phyloP scores from a whole-genome alignment of 2,888 invertebrate genomes.

The Vannuccia rotundouncinata region DNA sequence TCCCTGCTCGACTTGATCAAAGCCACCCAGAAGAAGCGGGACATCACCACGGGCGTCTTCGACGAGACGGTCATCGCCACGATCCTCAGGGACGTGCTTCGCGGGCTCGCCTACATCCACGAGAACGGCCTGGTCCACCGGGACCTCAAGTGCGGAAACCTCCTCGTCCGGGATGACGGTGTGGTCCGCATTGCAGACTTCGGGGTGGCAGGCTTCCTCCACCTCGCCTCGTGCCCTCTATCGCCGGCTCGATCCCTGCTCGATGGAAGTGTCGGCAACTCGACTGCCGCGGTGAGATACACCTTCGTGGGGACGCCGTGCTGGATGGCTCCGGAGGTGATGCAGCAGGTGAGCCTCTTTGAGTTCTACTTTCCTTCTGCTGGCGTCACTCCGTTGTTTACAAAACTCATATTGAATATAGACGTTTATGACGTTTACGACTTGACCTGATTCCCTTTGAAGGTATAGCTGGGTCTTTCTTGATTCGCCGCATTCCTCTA shows the following conservation, averaged over 20 bases:
- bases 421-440: no score
- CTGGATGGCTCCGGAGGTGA: constrained; percentile 99
- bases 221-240: constrained; percentile 34
- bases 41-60: constrained; percentile 89
- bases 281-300: constrained; percentile 77
- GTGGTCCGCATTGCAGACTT: constrained; percentile 71
- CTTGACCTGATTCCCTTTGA: no score
- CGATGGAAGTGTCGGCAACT: not conserved
- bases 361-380: not conserved
- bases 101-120: constrained; percentile 95
- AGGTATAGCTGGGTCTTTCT: no score
- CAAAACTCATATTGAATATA: no score
- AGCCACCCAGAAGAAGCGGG: constrained; percentile 81
- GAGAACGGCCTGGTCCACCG: constrained; percentile 96
- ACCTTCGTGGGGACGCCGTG: constrained; percentile 98
- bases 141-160: constrained; percentile 95
- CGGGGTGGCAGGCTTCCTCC: constrained; percentile 75
- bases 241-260: constrained; percentile 14
- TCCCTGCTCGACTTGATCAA: constrained; percentile 69
- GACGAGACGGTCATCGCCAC: constrained; percentile 96
- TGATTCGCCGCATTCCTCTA: no score
- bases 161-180: constrained; percentile 85
- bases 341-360: constrained; percentile 60
- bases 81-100: constrained; percentile 75
- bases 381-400: no score